These are phyloP conservation scores for Zygaena filipendulae DNA, from an alignment of 2,888 invertebrate genomes.

Conservation along the genomic window DNA sequence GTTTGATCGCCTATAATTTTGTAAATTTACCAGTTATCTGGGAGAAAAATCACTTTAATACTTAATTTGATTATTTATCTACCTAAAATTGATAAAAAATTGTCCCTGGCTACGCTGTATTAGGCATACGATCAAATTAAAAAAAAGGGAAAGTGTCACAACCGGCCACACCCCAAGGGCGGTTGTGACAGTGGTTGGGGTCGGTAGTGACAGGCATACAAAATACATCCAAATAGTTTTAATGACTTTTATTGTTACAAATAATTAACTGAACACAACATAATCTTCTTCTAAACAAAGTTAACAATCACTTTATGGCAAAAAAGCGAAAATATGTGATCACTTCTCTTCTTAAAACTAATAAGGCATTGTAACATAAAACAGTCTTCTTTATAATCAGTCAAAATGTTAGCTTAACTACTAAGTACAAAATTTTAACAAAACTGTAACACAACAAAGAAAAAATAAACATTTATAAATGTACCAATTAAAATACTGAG, in stretches of 20 bases:
- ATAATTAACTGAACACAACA: slow-evolving; percentile 3
- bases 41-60: too few relatives aligned
- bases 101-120: not conserved
- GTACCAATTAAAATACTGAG: too few relatives aligned
- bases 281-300: slow-evolving; percentile 1
- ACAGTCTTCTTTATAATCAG: too few relatives aligned
- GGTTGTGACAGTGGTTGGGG: slow-evolving; percentile 11
- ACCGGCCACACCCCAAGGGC: slow-evolving; percentile 8
- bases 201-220: slow-evolving; percentile 8
- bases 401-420: too few relatives aligned
- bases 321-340: not conserved
- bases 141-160: slow-evolving; percentile 9
- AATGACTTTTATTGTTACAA: slow-evolving; percentile 3
- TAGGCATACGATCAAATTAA: not conserved
- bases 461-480: too few relatives aligned
- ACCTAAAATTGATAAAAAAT: too few relatives aligned
- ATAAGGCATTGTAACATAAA: slow-evolving; percentile 1
- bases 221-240: too few relatives aligned
- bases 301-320: slow-evolving; percentile 2
- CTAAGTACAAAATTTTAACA: too few relatives aligned
- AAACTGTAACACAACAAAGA: too few relatives aligned
- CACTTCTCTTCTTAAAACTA: not conserved
- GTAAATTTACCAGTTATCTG: too few relatives aligned
- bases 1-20: too few relatives aligned
- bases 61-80: too few relatives aligned